Conservation (phyloP, 2,888 invertebrate species). For the Byasa hedistus region DNA sequence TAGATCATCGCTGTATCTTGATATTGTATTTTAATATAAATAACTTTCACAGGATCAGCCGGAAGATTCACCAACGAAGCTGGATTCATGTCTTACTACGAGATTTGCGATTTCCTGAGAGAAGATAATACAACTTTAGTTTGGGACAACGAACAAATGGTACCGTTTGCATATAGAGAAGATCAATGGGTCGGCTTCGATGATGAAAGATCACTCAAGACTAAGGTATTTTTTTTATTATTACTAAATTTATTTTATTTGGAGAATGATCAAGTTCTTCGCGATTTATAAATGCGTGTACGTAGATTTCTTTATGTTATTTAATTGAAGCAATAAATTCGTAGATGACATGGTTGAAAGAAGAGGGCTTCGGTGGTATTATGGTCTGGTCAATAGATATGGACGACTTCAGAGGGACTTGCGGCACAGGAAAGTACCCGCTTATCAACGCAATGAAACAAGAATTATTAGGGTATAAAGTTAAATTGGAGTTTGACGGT, state of each 20-base stretch:
- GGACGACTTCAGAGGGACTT: constrained; percentile 96
- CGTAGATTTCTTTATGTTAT: neutral
- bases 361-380: constrained; percentile 96
- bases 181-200: constrained; percentile 98
- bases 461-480: constrained; percentile 90
- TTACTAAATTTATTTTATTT: too few relatives aligned
- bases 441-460: constrained; percentile 92
- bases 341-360: constrained; percentile 95
- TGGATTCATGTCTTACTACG: constrained; percentile 97
- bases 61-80: constrained; percentile 96
- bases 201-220: constrained; percentile 93
- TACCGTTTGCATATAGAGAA: constrained; percentile 94
- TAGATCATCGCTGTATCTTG: too few relatives aligned
- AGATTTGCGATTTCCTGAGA: constrained; percentile 94
- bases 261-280: too few relatives aligned
- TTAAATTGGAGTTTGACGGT: constrained; percentile 90
- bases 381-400: constrained; percentile 98
- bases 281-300: neutral
- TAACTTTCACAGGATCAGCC: constrained; percentile 66
- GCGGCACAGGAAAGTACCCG: constrained; percentile 94
- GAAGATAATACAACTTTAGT: constrained; percentile 94
- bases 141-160: constrained; percentile 97
- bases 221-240: constrained; percentile 83
- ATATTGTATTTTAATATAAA: too few relatives aligned
- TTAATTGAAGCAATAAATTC: neutral